Percentiles rank a stretch among this genome's conserved stretches.
Evolutionary conservation across 2,888 invertebrate genomes (phyloP).

Genomic region (Peribatodes rhomboidaria): DNA sequence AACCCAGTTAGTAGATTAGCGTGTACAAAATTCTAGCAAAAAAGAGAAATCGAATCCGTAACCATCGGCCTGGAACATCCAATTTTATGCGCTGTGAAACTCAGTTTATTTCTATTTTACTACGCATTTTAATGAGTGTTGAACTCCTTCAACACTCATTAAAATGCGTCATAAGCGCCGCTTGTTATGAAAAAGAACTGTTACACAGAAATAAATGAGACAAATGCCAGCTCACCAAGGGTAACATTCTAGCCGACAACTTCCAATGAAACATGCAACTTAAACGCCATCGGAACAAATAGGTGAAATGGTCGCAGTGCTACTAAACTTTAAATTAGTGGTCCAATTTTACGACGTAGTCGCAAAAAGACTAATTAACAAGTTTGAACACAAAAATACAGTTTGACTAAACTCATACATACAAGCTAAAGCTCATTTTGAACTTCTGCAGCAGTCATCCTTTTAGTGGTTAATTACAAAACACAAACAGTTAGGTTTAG

Average conservation of each 20-base stretch:
- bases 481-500: not conserved
- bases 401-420: not conserved
- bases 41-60: not conserved
- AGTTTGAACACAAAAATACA: not conserved
- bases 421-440: not conserved
- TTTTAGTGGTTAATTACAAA: not conserved
- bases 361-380: not conserved
- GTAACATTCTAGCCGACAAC: not conserved
- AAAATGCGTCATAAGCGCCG: not conserved
- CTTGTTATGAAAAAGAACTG: no score
- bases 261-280: not conserved
- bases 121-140: not conserved
- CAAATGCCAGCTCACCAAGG: no score
- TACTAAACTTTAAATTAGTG: not conserved
- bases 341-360: not conserved
- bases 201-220: no score
- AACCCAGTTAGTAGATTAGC: conserved; percentile 6
- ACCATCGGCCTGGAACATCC: conserved; percentile 8
- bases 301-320: not conserved
- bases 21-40: not conserved
- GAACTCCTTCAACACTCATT: no score
- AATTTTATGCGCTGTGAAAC: conserved; percentile 12
- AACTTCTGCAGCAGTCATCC: not conserved
- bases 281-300: not conserved
- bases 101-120: conserved; percentile 8